A percentile compares a stretch with the other conserved stretches of the same genome.
phyloP scores from a whole-genome alignment of 2,797 vertebrate genomes.

The Lophotriccus pileatus region DNA sequence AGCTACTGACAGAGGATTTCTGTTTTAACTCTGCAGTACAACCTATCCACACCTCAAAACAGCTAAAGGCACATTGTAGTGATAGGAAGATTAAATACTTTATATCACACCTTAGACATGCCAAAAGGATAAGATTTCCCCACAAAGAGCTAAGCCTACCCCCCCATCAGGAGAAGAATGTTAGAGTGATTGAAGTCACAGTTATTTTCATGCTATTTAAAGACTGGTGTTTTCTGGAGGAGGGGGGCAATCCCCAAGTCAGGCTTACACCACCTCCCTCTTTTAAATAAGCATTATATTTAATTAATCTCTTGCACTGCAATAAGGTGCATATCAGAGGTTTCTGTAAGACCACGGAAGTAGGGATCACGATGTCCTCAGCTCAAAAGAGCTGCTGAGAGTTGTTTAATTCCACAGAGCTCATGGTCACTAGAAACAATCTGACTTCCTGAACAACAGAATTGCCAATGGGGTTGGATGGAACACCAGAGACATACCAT shows the following conservation, averaged over 20 bases:
- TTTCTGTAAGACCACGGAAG: background rate
- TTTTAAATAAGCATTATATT: background rate
- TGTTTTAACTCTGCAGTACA: background rate
- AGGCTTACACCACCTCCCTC: background rate
- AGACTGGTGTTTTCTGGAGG: background rate
- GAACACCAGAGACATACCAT: background rate
- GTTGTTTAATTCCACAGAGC: background rate
- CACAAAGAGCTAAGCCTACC: background rate
- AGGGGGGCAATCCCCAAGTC: background rate
- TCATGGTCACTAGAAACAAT: background rate
- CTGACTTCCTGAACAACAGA: background rate
- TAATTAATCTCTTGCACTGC: background rate
- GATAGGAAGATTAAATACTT: background rate
- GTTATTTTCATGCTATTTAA: background rate
- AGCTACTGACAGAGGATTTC: background rate
- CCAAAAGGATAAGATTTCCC: background rate
- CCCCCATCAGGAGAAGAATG: background rate
- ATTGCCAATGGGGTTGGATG: background rate
- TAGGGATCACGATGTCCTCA: fast-evolving
- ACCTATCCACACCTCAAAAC: background rate
- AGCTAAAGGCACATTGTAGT: background rate
- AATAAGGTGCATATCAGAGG: background rate
- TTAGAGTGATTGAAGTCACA: background rate
- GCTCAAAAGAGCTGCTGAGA: background rate
- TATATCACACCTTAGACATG: background rate